A percentile compares a stretch with the other conserved stretches of the same genome.
phyloP scores from a whole-genome alignment of 2,888 invertebrate genomes.

The Deroplatys truncata region DNA sequence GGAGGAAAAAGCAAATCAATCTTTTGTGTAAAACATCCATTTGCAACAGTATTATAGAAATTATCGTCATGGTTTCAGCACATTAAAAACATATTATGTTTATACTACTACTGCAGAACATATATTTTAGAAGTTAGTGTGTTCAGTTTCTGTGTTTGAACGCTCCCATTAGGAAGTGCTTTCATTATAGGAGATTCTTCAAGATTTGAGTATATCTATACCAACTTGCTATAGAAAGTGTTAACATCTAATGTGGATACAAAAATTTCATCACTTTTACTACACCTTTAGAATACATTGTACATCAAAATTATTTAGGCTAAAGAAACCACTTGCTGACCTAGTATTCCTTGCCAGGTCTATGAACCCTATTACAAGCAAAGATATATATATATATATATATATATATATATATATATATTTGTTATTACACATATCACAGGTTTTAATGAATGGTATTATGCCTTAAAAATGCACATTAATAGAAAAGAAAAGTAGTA shows the following conservation, averaged over 20 bases:
- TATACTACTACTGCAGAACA: background rate
- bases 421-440: background rate
- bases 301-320: background rate
- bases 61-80: background rate
- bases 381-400: background rate
- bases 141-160: background rate
- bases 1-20: background rate
- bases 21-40: background rate
- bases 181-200: background rate
- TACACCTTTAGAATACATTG: background rate
- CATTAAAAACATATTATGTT: background rate
- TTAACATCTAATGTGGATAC: background rate
- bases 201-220: background rate
- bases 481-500: background rate
- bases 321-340: background rate
- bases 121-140: background rate
- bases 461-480: background rate
- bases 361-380: background rate
- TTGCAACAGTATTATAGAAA: background rate
- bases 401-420: no score
- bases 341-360: background rate
- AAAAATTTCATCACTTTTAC: background rate
- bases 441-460: no score
- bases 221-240: background rate
- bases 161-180: background rate